Conservation (phyloP, 2,113 vertebrate genomes). For the Motacilla tschutschensis region DNA sequence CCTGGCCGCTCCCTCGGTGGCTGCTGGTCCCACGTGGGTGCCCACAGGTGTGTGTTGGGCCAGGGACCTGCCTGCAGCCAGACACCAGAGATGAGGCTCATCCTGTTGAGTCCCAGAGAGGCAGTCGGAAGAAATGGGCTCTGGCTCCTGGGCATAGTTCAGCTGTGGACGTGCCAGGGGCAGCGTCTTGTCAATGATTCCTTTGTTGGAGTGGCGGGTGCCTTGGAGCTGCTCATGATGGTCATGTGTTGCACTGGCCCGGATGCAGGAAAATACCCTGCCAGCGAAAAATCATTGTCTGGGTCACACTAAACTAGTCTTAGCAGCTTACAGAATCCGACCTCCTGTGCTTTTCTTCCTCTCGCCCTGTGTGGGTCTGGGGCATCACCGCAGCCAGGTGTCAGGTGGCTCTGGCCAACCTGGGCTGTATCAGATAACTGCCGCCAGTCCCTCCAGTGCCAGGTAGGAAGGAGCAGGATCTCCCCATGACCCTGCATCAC, state of each 20-base stretch:
- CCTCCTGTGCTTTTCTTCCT: background rate
- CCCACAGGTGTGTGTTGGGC: background rate
- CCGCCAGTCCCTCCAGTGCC: background rate
- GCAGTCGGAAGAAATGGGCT: background rate
- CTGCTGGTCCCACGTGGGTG: background rate
- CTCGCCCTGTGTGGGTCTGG: accelerated
- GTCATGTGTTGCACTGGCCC: constrained; percentile 11
- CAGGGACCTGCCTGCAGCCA: accelerated
- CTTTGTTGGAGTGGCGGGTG: background rate
- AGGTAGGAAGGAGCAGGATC: background rate
- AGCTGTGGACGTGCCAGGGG: background rate
- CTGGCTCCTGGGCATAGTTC: constrained; percentile 14
- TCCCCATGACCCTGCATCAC: background rate
- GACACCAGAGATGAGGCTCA: accelerated
- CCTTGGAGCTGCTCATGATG: constrained; percentile 15
- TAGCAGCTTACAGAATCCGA: background rate
- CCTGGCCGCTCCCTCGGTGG: accelerated
- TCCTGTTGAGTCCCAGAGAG: background rate
- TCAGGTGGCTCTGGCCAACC: background rate
- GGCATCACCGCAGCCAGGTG: background rate
- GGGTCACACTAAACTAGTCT: background rate
- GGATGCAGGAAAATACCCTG: background rate
- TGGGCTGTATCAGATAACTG: background rate
- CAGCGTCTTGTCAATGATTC: constrained; percentile 44
- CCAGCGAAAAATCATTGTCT: background rate